Conservation (phyloP, 2,888 invertebrate species). For the Congeria kusceri region DNA sequence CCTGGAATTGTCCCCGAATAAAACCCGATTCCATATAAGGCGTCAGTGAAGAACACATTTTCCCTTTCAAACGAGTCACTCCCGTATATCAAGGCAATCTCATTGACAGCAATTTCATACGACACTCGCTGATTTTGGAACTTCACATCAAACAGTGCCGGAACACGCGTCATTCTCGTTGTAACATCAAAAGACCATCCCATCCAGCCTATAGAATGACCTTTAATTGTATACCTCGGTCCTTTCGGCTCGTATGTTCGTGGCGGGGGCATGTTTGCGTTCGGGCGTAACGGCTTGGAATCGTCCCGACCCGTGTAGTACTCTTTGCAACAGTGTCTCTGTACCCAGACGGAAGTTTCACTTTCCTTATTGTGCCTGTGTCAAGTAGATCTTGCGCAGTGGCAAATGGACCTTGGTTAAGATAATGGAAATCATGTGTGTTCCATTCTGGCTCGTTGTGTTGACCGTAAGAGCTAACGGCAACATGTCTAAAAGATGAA, state of each 20-base stretch:
- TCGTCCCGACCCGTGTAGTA: conserved; percentile 59
- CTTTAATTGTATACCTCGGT: conserved; percentile 65
- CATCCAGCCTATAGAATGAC: conserved; percentile 68
- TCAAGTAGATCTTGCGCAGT: conserved; percentile 52
- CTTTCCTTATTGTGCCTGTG: conserved; percentile 57
- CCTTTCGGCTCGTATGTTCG: conserved; percentile 67
- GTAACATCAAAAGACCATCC: conserved; percentile 71
- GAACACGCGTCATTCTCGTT: conserved; percentile 60
- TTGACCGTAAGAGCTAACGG: no score
- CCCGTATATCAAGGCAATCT: conserved; percentile 65
- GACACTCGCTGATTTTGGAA: conserved; percentile 66
- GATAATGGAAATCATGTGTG: conserved; percentile 65
- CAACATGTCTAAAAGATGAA: no score
- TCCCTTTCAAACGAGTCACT: conserved; percentile 57
- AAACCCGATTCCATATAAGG: conserved; percentile 64
- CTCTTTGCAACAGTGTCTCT: no score
- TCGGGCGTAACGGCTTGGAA: conserved; percentile 30
- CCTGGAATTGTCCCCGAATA: conserved; percentile 59
- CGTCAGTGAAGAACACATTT: conserved; percentile 61
- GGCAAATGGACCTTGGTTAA: conserved; percentile 70
- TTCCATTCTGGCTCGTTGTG: conserved; percentile 65
- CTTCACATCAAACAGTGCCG: conserved; percentile 54
- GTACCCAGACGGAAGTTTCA: conserved; percentile 57
- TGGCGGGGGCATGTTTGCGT: conserved; percentile 64
- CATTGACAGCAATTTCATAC: conserved; percentile 73